These are phyloP conservation scores for Amblyraja radiata DNA, from an alignment of 2,797 vertebrate species.

Conservation along the genomic window DNA sequence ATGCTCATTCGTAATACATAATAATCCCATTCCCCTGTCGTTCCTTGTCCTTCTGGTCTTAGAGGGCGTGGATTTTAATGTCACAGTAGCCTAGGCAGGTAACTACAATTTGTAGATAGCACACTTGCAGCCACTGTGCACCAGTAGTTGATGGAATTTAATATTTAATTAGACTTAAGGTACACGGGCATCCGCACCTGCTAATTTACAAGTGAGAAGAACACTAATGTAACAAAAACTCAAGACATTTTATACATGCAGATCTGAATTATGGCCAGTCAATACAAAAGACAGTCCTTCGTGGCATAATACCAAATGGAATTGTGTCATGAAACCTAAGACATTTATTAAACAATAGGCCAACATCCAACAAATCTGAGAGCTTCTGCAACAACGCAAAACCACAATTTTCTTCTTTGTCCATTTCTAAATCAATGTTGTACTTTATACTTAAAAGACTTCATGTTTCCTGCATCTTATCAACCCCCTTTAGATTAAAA, in stretches of 20 bases:
- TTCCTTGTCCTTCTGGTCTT: too few species aligned
- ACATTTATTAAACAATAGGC: neutral
- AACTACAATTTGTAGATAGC: too few species aligned
- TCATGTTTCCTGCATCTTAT: neutral
- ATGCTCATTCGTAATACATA: neutral
- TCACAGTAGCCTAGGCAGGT: too few species aligned
- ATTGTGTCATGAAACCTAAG: neutral
- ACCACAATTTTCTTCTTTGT: neutral
- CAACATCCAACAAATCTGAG: neutral
- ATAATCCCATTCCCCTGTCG: too few species aligned
- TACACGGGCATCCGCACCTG: neutral
- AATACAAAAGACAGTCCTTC: neutral
- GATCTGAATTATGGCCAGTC: neutral
- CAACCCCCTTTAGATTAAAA: neutral
- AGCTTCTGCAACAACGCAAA: neutral
- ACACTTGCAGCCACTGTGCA: too few species aligned
- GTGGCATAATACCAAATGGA: neutral
- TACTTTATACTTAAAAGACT: neutral
- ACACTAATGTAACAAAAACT: neutral
- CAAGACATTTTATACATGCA: neutral
- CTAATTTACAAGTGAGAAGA: neutral
- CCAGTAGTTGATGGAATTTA: too few species aligned
- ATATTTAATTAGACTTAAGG: neutral
- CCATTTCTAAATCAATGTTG: neutral
- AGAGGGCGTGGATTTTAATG: too few species aligned